Conservation (phyloP, 1,140 invertebrate species). For the Zaprionus camerounensis region DNA sequence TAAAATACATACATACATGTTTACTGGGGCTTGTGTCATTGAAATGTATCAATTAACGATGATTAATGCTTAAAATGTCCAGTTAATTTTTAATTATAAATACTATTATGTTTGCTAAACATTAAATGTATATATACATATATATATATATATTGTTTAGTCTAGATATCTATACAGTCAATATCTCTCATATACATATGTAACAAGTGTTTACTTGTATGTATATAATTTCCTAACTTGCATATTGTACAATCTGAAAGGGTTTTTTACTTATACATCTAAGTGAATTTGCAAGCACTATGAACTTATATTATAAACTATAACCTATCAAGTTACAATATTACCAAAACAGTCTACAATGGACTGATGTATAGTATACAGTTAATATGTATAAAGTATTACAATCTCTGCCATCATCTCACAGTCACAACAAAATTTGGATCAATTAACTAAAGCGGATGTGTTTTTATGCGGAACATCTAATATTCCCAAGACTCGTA, state of each 20-base stretch:
- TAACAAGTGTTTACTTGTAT: too few relatives aligned
- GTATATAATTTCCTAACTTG: too few relatives aligned
- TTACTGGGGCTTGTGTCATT: background rate
- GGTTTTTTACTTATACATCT: too few relatives aligned
- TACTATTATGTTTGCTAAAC: background rate
- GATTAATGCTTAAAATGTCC: constrained; percentile 68
- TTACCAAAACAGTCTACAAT: background rate
- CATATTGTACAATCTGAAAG: too few relatives aligned
- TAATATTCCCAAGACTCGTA: constrained; percentile 10
- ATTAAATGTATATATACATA: background rate
- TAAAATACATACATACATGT: too few relatives aligned
- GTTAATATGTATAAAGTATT: constrained; percentile 54
- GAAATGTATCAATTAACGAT: background rate
- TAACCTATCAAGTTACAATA: background rate
- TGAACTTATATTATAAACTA: background rate
- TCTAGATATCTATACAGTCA: background rate
- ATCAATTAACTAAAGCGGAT: constrained; percentile 61
- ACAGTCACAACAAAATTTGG: constrained; percentile 78
- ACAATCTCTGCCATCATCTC: constrained; percentile 56
- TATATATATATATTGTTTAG: background rate
- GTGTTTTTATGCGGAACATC: constrained; percentile 22
- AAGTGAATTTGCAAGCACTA: background rate
- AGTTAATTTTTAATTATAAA: background rate
- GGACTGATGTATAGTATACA: background rate
- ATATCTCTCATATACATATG: background rate